phyloP scores from a whole-genome alignment of 2,888 invertebrate genomes.

The Anodontia alba region DNA sequence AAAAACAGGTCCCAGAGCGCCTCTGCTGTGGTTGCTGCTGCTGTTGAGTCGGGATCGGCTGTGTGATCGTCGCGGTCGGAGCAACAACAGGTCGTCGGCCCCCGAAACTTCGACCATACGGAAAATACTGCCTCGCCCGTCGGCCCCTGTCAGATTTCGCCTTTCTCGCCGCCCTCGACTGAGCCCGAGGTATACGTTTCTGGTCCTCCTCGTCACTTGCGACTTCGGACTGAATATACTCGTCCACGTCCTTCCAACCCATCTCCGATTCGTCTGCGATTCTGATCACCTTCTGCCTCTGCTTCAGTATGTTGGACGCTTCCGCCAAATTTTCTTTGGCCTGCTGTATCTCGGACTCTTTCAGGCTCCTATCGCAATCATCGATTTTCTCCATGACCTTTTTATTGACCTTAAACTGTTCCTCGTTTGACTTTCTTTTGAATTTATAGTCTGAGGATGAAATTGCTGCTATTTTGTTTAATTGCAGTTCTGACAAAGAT shows the following conservation, averaged over 20 bases:
- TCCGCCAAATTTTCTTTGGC: neutral
- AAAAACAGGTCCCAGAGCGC: neutral
- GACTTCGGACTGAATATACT: neutral
- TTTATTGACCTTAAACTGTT: neutral
- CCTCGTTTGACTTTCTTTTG: neutral
- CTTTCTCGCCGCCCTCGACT: neutral
- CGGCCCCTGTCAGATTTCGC: neutral
- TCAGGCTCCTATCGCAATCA: neutral
- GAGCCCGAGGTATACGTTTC: neutral
- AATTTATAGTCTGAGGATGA: constrained; percentile 1
- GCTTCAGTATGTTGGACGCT: neutral
- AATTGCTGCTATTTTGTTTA: neutral
- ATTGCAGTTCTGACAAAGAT: neutral
- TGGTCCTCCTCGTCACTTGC: neutral
- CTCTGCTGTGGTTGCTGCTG: neutral
- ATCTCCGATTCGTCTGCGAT: neutral
- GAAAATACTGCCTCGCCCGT: neutral
- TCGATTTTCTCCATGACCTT: neutral
- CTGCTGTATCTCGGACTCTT: neutral
- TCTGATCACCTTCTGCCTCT: neutral
- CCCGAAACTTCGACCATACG: neutral
- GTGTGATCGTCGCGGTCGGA: neutral
- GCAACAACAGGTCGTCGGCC: neutral
- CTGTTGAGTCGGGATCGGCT: neutral
- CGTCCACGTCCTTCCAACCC: neutral